Conservation (phyloP, 2,113 vertebrate species). For the Agelaius tricolor region DNA sequence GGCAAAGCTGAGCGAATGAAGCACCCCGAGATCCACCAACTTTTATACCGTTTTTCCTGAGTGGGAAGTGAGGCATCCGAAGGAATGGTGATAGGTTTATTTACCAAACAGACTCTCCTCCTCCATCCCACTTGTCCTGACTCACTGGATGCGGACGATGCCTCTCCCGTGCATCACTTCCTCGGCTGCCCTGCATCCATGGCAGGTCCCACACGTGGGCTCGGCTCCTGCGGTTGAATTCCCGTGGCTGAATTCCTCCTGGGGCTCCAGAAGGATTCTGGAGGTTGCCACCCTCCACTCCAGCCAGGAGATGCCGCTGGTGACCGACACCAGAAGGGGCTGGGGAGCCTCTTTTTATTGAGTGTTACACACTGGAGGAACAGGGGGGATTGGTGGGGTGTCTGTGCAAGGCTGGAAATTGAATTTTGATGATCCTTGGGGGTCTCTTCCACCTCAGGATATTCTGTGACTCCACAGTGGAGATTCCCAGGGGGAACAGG, state of each 20-base stretch:
- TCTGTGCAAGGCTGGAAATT: accelerated
- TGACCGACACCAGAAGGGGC: not conserved
- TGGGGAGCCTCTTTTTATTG: accelerated
- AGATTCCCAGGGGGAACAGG: not conserved
- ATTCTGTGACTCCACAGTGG: not conserved
- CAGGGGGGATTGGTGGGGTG: not conserved
- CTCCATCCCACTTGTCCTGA: constrained; percentile 14
- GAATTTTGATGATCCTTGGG: not conserved
- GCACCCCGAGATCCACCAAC: not conserved
- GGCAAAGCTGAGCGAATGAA: not conserved
- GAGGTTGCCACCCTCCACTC: not conserved
- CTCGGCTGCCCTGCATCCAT: not conserved
- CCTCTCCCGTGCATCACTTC: constrained; percentile 25
- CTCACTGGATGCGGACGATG: not conserved
- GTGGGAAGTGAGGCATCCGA: constrained; percentile 22
- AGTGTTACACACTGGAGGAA: not conserved
- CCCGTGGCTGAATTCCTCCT: accelerated
- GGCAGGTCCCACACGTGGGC: not conserved
- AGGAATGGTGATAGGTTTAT: constrained; percentile 57
- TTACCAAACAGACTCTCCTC: not conserved
- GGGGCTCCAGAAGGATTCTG: not conserved
- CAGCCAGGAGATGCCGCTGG: not conserved
- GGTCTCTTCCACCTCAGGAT: not conserved
- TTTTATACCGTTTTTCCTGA: not conserved
- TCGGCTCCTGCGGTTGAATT: accelerated